phyloP scores from a whole-genome alignment of 1,140 invertebrate species.

The Hirudo medicinalis region DNA sequence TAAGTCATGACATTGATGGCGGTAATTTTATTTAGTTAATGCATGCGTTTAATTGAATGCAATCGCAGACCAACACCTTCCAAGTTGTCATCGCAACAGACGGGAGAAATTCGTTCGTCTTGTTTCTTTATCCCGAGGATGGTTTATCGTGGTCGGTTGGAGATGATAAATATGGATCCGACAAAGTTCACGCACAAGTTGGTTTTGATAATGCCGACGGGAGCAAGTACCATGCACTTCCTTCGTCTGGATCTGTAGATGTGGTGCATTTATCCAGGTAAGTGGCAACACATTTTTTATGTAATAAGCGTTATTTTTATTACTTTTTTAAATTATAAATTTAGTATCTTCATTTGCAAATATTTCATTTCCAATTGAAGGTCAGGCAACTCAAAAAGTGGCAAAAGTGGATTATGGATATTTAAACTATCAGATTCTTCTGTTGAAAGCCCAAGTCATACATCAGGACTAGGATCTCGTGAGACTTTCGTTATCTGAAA shows the following conservation, averaged over 20 bases:
- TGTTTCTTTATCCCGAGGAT: slow-evolving; percentile 69
- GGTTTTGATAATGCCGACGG: slow-evolving; percentile 74
- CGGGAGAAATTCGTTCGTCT: slow-evolving; percentile 63
- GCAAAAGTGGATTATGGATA: background rate
- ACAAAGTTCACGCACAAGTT: slow-evolving; percentile 73
- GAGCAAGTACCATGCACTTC: slow-evolving; percentile 51
- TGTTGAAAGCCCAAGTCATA: no score
- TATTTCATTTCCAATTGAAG: slow-evolving; percentile 6
- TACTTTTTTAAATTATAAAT: slow-evolving; percentile 7
- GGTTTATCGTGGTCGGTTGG: slow-evolving; percentile 82
- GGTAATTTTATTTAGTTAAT: no score
- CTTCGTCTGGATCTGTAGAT: slow-evolving; percentile 74
- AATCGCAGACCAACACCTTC: slow-evolving; percentile 55
- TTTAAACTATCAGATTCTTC: no score
- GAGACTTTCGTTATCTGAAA: no score
- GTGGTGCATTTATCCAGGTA: slow-evolving; percentile 60
- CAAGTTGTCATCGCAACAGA: slow-evolving; percentile 71
- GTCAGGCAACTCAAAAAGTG: background rate
- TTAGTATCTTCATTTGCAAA: background rate
- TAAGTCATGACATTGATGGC: background rate
- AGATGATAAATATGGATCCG: slow-evolving; percentile 47
- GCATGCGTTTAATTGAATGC: background rate
- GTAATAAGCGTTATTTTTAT: background rate
- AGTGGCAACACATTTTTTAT: slow-evolving; percentile 23
- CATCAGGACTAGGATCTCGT: no score